phyloP scores from a whole-genome alignment of 2,797 vertebrate species.

The Dryobates pubescens region DNA sequence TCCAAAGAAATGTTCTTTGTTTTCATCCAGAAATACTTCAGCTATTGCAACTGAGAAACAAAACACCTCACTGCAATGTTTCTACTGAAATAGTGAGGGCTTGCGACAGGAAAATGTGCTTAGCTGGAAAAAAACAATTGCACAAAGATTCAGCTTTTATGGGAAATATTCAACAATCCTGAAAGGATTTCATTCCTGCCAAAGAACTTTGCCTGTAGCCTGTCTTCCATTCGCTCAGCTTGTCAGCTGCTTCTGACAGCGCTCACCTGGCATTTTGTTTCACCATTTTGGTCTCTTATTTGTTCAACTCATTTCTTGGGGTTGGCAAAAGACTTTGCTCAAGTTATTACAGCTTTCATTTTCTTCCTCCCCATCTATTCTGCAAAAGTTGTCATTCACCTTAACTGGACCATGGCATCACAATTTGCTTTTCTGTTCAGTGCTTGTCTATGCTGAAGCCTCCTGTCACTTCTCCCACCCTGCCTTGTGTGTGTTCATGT shows the following conservation, averaged over 20 bases:
- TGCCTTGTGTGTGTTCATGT: accelerated
- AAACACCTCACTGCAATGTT: neutral
- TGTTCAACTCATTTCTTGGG: neutral
- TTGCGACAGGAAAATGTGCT: neutral
- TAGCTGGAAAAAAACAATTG: neutral
- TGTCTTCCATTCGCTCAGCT: neutral
- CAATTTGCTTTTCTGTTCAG: neutral
- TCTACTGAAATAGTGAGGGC: neutral
- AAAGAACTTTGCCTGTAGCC: neutral
- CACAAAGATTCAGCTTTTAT: neutral
- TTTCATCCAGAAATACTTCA: neutral
- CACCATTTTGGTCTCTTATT: neutral
- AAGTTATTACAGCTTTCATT: neutral
- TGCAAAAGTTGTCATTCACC: neutral
- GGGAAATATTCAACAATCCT: neutral
- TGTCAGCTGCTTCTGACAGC: neutral
- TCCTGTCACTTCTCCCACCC: neutral
- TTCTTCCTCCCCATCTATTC: neutral
- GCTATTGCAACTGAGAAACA: neutral
- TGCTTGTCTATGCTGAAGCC: neutral
- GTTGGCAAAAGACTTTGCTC: neutral
- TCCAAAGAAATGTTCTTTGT: neutral
- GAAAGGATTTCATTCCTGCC: neutral
- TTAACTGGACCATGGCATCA: neutral
- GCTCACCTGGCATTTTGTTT: neutral